phyloP scores from a whole-genome alignment of 92 coral and sea anemone genomes.

The Umimayanthus kanabou region DNA sequence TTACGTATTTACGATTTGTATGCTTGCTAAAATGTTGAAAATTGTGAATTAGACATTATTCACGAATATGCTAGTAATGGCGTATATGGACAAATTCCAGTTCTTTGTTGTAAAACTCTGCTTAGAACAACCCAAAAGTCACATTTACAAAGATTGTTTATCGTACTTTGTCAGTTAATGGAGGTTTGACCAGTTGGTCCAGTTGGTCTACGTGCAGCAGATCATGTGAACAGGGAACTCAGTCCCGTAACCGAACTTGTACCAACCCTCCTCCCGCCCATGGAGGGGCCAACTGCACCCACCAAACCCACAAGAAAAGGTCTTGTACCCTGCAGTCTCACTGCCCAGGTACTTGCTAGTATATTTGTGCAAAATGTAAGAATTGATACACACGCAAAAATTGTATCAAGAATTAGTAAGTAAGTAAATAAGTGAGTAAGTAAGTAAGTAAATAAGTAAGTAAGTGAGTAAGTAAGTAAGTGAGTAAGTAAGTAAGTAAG shows the following conservation, averaged over 20 bases:
- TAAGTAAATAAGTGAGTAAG: too few species aligned
- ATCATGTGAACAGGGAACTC: slow-evolving; percentile 24
- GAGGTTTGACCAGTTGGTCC: slow-evolving; percentile 6
- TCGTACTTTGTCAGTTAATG: neutral
- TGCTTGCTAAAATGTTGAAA: too few species aligned
- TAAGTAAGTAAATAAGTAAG: too few species aligned
- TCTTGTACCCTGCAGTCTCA: neutral
- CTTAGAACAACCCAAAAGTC: neutral
- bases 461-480: too few species aligned
- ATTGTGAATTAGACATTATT: too few species aligned
- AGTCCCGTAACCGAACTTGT: slow-evolving; percentile 22
- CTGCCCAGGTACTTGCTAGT: slow-evolving; percentile 12
- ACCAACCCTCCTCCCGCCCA: slow-evolving; percentile 26
- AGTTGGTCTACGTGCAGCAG: neutral
- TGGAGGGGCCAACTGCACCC: slow-evolving; percentile 29
- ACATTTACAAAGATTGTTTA: too few species aligned
- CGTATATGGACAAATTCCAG: neutral
- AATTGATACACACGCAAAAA: too few species aligned
- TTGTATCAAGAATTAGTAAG: too few species aligned
- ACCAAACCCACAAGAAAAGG: neutral
- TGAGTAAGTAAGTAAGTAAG: too few species aligned
- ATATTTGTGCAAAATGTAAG: neutral
- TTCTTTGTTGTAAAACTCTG: neutral
- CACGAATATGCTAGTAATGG: neutral
- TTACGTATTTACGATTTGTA: too few species aligned